Base-by-base conservation (phyloP, 2,113 vertebrate species). In the Bos indicus region DNA sequence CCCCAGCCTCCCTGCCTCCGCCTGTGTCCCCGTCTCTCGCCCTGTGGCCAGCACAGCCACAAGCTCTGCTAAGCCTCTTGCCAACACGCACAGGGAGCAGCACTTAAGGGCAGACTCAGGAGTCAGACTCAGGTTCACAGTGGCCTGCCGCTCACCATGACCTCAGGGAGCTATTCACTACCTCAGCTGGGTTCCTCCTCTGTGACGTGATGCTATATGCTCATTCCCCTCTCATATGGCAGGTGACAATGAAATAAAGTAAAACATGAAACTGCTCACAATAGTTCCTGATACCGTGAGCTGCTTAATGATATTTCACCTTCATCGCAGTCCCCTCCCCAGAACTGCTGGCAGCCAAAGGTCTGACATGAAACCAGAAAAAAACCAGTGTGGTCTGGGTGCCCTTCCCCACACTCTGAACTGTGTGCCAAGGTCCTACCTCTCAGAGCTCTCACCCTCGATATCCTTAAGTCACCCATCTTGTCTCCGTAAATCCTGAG, bases 341-440 rank as follows among this genome's bases (percentile, higher is more conserved):
- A 40, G 14, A 56, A 15, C 83, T 74, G 48, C 64, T 36, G 13
- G 0, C 43, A 46, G 93, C 23, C 80, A 40, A 15, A 87, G 40
- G 30, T 21, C 94, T 74, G 30, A 0, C 19, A 3, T 12, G 3
- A 19, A 46, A 78, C 9, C 30, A 1, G 16, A 4, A 7, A 12
- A 52, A 52, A 10, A 28, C 4, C 3, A 11, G 36, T 1, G 43
- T 6, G 3, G 1, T 30, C 30, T 0, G 0, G 60, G 10, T 0
- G 13, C 64, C n/a, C 33, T 1, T 62, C 26, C 52, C 87, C 46
- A 12, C 82, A 33, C 14, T 12, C 26, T 30, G 13, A 81, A 25
- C 9, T 7, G 57, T 0, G 71, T 17, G 46, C 62, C 6, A 19
- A 0, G 5, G 15, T 40, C 15, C 59, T 5, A 12, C 52, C 33